Conservation (phyloP, 2,888 invertebrate species). For the Geophilus truncorum region DNA sequence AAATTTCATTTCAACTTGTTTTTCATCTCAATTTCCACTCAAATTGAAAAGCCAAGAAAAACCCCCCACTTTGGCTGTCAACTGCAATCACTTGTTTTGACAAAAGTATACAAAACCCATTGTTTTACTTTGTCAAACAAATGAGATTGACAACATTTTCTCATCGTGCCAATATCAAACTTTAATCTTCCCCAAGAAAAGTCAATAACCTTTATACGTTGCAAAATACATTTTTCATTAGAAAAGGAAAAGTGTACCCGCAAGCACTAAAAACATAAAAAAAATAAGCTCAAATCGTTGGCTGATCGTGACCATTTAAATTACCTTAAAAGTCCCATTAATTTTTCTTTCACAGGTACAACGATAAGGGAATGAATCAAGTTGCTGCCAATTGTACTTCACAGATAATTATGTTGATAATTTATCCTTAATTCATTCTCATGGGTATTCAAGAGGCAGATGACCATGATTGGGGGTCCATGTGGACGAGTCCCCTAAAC, state of each 20-base stretch:
- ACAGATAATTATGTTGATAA: conserved; percentile 4
- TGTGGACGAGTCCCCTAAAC: not conserved
- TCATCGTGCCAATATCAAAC: no score
- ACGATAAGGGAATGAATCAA: not conserved
- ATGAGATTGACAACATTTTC: not conserved
- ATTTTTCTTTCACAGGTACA: not conserved
- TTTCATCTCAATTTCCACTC: no score
- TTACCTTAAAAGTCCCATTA: not conserved
- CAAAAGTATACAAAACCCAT: not conserved
- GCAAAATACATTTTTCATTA: not conserved
- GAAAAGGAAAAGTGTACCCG: no score
- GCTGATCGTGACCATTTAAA: not conserved
- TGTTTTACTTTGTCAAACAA: not conserved
- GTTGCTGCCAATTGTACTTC: not conserved
- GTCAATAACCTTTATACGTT: not conserved
- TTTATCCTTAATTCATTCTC: conserved; percentile 13
- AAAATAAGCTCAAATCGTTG: not conserved
- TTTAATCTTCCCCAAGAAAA: not conserved
- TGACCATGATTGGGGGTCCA: conserved; percentile 16
- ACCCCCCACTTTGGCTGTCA: no score
- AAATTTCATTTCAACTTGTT: no score
- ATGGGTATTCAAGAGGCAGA: conserved; percentile 5
- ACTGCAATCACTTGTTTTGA: not conserved
- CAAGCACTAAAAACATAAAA: no score
- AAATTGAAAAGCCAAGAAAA: no score